Evolutionary conservation across 2,113 vertebrate species (phyloP).

Genomic region (Empidonax alnorum): DNA sequence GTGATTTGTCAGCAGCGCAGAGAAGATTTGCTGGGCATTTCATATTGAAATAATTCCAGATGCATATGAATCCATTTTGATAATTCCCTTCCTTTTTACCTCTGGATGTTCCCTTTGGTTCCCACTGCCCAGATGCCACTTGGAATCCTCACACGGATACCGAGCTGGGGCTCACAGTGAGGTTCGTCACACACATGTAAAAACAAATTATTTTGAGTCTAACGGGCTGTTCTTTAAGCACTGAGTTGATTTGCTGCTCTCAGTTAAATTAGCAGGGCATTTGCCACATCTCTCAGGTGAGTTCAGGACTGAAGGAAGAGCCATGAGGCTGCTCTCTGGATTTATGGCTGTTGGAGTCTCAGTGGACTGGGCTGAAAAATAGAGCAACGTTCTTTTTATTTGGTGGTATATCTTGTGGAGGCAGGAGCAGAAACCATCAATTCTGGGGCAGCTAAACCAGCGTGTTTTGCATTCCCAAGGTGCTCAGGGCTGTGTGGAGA

Average conservation of each 20-base stretch:
- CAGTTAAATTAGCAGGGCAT: neutral
- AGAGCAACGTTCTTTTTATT: neutral
- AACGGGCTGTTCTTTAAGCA: neutral
- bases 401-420: neutral
- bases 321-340: neutral
- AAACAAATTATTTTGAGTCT: neutral
- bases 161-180: neutral
- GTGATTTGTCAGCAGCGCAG: conserved; percentile 64
- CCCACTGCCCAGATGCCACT: conserved; percentile 36
- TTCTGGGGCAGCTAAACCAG: neutral
- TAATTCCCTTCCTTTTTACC: conserved; percentile 46
- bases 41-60: conserved; percentile 70
- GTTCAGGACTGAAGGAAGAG: neutral
- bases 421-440: neutral
- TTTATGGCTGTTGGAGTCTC: conserved; percentile 12
- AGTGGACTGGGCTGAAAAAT: neutral
- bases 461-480: neutral
- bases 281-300: neutral
- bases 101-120: neutral
- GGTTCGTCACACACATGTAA: neutral
- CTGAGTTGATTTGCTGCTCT: neutral
- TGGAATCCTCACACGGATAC: neutral
- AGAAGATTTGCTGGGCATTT: conserved; percentile 75
- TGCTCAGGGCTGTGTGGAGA: neutral
- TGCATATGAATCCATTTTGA: conserved; percentile 64